Base-by-base conservation (phyloP, 2,113 vertebrate genomes). In the Neodontobutis hainanensis region DNA sequence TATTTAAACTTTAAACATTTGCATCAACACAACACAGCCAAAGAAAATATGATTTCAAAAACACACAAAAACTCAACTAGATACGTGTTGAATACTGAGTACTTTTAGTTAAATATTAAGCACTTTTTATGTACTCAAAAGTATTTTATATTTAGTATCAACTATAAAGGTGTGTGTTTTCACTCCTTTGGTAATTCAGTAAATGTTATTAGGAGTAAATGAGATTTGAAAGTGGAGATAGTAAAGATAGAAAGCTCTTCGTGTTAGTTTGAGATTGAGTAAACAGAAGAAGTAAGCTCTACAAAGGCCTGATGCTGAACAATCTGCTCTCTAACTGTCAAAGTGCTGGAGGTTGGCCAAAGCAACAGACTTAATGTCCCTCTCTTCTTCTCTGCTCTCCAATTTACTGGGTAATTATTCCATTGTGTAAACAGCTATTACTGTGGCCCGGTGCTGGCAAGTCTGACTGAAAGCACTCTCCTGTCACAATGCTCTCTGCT, bases 361-460 rank as follows among this genome's bases (percentile, higher is more conserved):
- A 42, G 11, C 62, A 53, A 64, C 14, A 62, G 51, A 58, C 40
- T 42, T 43, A 15, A 43, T 53, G 47, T 42, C 66, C 36, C 42
- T 55, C 73, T 61, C 61, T 55, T 43, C 53, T 34, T 55, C 43
- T 27, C 51, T 36, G 52, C 61, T 51, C 73, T 84, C 52, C 46
- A 67, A 48, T 74, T 76, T 85, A 72, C 77, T 3, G 57, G 55
- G 77, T 85, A 88, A 89, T 92, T 87, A 82, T 59, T 73, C 65
- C 71, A 81, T 87, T 81, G 81, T 90, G 86, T 87, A 88, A 88
- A 88, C 88, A 89, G 75, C 76, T 68, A 88, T 91, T 88, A 85
- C 77, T 62, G 68, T 55, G 68, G 68, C 60, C 57, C 8, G 58
- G 72, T 60, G 10, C 52, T 78, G 80, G 76, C 73, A 64, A 51